phyloP scores from a whole-genome alignment of 2,113 vertebrate genomes.

The Stomatorhinus ivindoensis region DNA sequence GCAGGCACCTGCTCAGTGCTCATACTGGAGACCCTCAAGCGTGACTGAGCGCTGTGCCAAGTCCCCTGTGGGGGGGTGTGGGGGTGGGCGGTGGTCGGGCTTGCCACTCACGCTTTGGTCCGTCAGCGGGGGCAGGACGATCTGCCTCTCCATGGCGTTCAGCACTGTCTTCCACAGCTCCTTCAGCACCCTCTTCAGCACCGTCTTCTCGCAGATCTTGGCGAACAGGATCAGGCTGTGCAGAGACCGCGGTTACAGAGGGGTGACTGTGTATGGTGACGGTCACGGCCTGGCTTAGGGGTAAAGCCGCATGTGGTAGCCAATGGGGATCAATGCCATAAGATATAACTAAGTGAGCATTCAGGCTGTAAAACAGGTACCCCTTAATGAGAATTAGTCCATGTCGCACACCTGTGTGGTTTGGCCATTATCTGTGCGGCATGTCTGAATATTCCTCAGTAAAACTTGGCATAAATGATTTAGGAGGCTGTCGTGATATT shows the following conservation, averaged over 20 bases:
- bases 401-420: not conserved
- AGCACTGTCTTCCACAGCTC: conserved; percentile 94
- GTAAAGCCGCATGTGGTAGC: not conserved
- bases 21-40: not conserved
- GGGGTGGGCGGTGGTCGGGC: not conserved
- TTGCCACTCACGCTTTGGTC: conserved; percentile 64
- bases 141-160: conserved; percentile 88
- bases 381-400: not conserved
- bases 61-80: not conserved
- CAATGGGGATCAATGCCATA: not conserved
- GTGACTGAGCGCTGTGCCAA: not conserved
- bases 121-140: conserved; percentile 84
- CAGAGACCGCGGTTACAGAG: conserved; percentile 2
- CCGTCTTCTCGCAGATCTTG: conserved; percentile 98
- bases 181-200: conserved; percentile 89
- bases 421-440: too few relatives aligned
- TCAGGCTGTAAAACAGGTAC: not conserved
- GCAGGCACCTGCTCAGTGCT: not conserved
- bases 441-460: not conserved
- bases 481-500: conserved; percentile 56
- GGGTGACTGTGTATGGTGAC: not conserved
- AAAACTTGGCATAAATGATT: conserved; percentile 45
- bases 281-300: not conserved
- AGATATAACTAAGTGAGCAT: not conserved
- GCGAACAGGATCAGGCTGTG: conserved; percentile 87